Percentiles rank a stretch among this genome's conserved stretches.
Conservation (phyloP, 2,888 invertebrate species). For the Drosophila atripex region DNA sequence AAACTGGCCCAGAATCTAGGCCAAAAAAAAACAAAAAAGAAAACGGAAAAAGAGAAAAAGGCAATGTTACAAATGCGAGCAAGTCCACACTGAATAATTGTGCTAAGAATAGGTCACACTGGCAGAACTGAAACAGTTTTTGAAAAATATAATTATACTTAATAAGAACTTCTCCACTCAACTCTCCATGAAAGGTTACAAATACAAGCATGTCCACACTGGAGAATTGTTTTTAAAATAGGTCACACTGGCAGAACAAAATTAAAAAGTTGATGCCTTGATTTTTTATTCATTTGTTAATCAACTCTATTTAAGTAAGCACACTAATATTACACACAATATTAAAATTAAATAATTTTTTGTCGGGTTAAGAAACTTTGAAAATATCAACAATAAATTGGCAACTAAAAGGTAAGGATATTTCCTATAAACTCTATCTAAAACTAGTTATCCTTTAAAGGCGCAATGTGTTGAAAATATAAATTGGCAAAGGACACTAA, state of each 20-base stretch:
- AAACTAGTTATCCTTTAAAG: not conserved
- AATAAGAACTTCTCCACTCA: too few relatives aligned
- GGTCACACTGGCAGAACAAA: not conserved
- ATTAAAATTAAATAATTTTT: not conserved
- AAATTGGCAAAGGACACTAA: not conserved
- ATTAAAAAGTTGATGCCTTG: not conserved
- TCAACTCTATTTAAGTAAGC: not conserved
- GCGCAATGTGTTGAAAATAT: not conserved
- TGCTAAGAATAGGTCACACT: not conserved
- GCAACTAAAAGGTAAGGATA: not conserved
- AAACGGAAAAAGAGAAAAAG: not conserved
- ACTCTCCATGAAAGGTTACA: too few relatives aligned
- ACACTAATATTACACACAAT: not conserved
- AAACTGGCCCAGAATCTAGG: slow-evolving; percentile 29
- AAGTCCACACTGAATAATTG: slow-evolving; percentile 1
- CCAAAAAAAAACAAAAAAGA: slow-evolving; percentile 5
- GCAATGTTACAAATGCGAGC: not conserved
- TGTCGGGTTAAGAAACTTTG: not conserved
- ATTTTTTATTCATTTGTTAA: not conserved
- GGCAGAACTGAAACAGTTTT: not conserved
- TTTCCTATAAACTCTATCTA: not conserved
- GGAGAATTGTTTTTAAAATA: not conserved
- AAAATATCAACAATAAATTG: not conserved
- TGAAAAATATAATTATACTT: too few relatives aligned
- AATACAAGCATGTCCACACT: not conserved